phyloP scores from a whole-genome alignment of 2,113 vertebrate species.

The Ranitomeya variabilis region DNA sequence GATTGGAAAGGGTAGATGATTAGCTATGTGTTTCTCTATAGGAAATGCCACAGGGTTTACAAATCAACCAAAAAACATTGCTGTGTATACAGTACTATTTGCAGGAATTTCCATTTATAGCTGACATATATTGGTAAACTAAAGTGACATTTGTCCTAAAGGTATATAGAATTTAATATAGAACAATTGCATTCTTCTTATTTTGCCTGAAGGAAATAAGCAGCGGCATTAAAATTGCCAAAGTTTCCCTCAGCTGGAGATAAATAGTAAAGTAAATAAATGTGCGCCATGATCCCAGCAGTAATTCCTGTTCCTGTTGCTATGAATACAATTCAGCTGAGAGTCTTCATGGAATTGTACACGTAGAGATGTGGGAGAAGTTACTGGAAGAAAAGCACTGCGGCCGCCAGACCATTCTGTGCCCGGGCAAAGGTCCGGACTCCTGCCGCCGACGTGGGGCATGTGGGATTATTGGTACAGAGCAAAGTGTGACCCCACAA shows the following conservation, averaged over 20 bases:
- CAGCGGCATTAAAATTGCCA: slow-evolving; percentile 1
- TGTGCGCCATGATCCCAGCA: slow-evolving; percentile 21
- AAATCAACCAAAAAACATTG: background rate
- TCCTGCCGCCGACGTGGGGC: background rate
- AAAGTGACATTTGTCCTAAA: slow-evolving; percentile 32
- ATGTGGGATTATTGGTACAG: background rate
- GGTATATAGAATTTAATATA: slow-evolving; percentile 18
- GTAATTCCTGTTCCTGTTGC: slow-evolving; percentile 45
- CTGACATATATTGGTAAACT: background rate
- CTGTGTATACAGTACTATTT: background rate
- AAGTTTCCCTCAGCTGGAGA: slow-evolving; percentile 27
- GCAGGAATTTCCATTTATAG: slow-evolving; percentile 19
- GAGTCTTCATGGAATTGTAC: slow-evolving; percentile 28
- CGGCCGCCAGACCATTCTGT: background rate
- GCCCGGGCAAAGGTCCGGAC: background rate
- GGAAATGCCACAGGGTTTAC: background rate
- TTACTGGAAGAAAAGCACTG: background rate
- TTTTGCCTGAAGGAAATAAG: slow-evolving; percentile 22
- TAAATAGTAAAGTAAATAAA: slow-evolving; percentile 48
- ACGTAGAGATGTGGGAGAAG: background rate
- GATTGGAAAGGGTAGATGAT: background rate
- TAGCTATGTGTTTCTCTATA: background rate
- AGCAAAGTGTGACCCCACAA: background rate
- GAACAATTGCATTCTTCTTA: background rate
- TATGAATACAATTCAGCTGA: slow-evolving; percentile 47